Evolutionary conservation across 2,797 vertebrate genomes (phyloP).

Genomic region (Acridotheres tristis): DNA sequence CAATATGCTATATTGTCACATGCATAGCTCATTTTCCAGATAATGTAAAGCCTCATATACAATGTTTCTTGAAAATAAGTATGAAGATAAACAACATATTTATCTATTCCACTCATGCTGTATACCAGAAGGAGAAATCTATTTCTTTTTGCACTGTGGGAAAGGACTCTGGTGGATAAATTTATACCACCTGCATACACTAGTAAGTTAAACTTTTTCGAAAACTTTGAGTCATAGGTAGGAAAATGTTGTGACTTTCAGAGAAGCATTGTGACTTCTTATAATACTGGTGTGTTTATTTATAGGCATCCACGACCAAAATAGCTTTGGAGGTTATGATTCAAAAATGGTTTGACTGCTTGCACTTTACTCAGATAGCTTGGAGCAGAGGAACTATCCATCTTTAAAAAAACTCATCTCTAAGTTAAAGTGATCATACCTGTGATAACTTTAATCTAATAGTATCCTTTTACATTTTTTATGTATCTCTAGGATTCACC

Average conservation of each 20-base stretch:
- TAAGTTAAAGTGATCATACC: neutral
- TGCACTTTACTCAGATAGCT: neutral
- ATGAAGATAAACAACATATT: neutral
- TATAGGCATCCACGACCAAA: neutral
- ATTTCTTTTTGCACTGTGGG: neutral
- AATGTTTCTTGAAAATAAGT: neutral
- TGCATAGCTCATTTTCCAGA: constrained; percentile 35
- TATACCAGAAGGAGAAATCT: neutral
- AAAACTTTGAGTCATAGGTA: neutral
- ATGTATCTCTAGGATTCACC: neutral
- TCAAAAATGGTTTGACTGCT: neutral
- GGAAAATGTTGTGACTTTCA: neutral
- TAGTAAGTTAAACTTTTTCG: neutral
- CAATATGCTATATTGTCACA: neutral
- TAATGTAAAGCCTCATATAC: neutral
- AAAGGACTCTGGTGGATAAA: neutral
- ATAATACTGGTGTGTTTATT: neutral
- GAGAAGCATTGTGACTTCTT: neutral
- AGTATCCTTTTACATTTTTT: neutral
- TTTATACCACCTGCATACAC: neutral
- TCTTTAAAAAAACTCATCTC: neutral
- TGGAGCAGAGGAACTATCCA: neutral
- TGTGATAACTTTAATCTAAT: neutral
- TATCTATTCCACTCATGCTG: neutral
- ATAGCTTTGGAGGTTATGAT: neutral